phyloP scores from a whole-genome alignment of 2,888 invertebrate genomes.

The Archips xylosteana region DNA sequence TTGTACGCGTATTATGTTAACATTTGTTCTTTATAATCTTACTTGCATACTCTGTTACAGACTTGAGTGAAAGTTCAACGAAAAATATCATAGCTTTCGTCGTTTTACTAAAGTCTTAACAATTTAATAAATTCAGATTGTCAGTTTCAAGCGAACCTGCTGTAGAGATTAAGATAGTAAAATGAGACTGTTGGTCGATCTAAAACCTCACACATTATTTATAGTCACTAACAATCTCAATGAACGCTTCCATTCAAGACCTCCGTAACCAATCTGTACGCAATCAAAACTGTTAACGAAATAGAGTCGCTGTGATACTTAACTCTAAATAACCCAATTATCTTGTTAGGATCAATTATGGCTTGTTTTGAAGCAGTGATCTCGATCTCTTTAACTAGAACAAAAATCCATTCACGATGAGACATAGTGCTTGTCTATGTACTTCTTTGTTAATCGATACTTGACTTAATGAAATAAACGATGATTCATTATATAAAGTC shows the following conservation, averaged over 20 bases:
- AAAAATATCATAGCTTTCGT: too few species aligned
- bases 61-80: too few species aligned
- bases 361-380: constrained; percentile 5
- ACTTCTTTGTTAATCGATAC: background rate
- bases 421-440: background rate
- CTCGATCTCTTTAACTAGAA: background rate
- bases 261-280: constrained; percentile 8
- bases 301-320: constrained; percentile 33
- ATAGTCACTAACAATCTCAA: constrained; percentile 13
- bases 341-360: constrained; percentile 32
- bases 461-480: background rate
- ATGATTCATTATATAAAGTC: background rate
- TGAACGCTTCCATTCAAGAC: constrained; percentile 11
- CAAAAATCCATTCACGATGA: background rate
- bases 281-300: constrained; percentile 35
- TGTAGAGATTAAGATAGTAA: background rate
- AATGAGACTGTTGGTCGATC: background rate
- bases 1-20: too few species aligned
- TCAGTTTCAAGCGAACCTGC: too few species aligned
- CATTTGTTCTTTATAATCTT: too few species aligned
- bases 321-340: constrained; percentile 27
- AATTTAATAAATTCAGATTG: too few species aligned
- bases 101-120: too few species aligned
- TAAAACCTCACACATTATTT: background rate
- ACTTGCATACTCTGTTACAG: too few species aligned